phyloP scores from a whole-genome alignment of 2,888 invertebrate species.

The Scaptomyza flava region DNA sequence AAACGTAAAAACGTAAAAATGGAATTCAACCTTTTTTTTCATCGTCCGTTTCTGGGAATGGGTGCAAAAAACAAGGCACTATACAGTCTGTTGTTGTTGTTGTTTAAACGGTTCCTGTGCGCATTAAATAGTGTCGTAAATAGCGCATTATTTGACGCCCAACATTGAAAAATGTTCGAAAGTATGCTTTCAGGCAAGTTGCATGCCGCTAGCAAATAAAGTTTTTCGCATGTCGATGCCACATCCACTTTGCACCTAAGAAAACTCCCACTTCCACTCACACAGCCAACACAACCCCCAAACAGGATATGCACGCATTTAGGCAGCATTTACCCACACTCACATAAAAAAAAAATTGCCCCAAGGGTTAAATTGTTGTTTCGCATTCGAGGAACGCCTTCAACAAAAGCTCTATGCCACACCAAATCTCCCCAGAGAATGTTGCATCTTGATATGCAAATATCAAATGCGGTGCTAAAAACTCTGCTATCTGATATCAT shows the following conservation, averaged over 20 bases:
- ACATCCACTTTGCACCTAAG: conserved; percentile 6
- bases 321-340: conserved; percentile 47
- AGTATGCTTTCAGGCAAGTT: conserved; percentile 32
- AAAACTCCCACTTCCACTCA: not conserved
- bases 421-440: not conserved
- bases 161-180: conserved; percentile 11
- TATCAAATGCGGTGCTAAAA: not conserved
- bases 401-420: not conserved
- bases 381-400: conserved; percentile 9
- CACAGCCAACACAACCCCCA: not conserved
- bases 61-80: conserved; percentile 6
- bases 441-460: conserved; percentile 4
- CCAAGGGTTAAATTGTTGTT: not conserved
- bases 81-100: conserved; percentile 28
- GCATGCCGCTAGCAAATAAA: conserved; percentile 34
- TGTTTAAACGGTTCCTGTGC: conserved; percentile 27
- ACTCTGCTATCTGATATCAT: not conserved
- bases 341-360: not conserved
- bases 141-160: conserved; percentile 65
- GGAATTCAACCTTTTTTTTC: conserved; percentile 61
- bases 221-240: conserved; percentile 16
- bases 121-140: conserved; percentile 68
- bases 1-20: conserved; percentile 52
- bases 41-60: conserved; percentile 3
- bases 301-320: conserved; percentile 62